Evolutionary conservation across 2,888 invertebrate genomes (phyloP).

Genomic region (Hyles lineata): DNA sequence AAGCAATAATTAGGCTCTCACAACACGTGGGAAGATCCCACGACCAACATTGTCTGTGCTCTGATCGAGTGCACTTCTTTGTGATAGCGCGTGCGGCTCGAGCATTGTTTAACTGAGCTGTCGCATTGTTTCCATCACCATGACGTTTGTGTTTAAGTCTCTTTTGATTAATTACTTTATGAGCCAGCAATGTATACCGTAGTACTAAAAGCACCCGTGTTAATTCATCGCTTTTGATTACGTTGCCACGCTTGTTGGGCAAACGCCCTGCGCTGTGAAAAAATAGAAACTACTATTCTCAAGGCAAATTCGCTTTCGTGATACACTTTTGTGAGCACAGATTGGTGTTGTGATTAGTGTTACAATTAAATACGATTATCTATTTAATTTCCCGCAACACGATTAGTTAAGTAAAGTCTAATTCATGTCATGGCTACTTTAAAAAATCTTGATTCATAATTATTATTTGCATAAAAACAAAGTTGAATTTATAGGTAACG

Average conservation of each 20-base stretch:
- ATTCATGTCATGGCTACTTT: constrained; percentile 28
- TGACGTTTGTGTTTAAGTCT: constrained; percentile 47
- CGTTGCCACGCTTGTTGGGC: constrained; percentile 63
- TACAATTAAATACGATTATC: constrained; percentile 68
- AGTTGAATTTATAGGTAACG: too few relatives aligned
- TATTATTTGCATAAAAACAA: constrained; percentile 29
- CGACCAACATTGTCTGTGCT: constrained; percentile 56
- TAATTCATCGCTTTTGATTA: constrained; percentile 40
- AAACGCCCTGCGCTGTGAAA: constrained; percentile 68
- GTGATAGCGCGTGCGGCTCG: constrained; percentile 55
- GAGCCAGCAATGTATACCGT: constrained; percentile 56
- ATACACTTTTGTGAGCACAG: constrained; percentile 66
- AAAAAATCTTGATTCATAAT: constrained; percentile 44
- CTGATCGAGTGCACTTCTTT: constrained; percentile 69
- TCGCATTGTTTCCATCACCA: constrained; percentile 59
- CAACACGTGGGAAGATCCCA: constrained; percentile 77
- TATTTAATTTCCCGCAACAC: constrained; percentile 64
- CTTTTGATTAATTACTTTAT: constrained; percentile 53
- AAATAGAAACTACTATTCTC: constrained; percentile 71
- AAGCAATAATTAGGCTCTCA: constrained; percentile 61
- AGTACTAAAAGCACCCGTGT: constrained; percentile 47
- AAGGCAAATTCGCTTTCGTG: constrained; percentile 68
- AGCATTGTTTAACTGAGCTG: constrained; percentile 45
- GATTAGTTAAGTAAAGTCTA: constrained; percentile 43
- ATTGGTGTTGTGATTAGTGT: constrained; percentile 63